Evolutionary conservation across 2,888 invertebrate species (phyloP), one percentile per base, ranked within the genome.

Genomic region (Cecidostiba fungosa): DNA sequence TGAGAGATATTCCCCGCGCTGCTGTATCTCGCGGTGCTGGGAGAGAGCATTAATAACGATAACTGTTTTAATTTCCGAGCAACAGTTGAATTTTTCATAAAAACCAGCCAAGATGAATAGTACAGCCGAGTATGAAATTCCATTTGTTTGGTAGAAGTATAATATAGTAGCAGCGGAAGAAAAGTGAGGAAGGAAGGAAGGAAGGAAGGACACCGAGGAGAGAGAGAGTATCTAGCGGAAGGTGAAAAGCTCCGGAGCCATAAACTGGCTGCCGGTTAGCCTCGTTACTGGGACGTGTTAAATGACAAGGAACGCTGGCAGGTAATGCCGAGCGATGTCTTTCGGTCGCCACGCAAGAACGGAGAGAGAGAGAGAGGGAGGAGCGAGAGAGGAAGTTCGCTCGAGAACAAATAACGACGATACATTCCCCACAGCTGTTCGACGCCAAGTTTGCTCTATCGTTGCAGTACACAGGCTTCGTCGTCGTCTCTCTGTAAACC

Each of bases 351-450:
- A 73, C 50, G 84, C 79, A 78, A 84, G 84, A 84, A 79, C 77
- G 77, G 72, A 19, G 54, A 5, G 1, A n/a, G 54, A 5, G 16
- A 19, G 50, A 14, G 47, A 16, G 14, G 14, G 47, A 47, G 14
- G 47, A 47, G 47, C 54, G 80, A 78, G 81, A 86, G 87, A 88
- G 86, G 87, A 79, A 88, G 86, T 87, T 87, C 66, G 82, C 86
- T 83, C 81, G 70, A 86, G 84, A 90, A 90, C 91, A 91, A 91
- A 90, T 90, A 91, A 91, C 89, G 88, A 88, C 90, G 89, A 91
- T 91, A 91, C 90, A 91, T 92, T 91, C 87, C 86, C 89, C 88
- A 87, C 91, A 92, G 91, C 90, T 91, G 91, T 89, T 91, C 88
- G 69, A 78, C 72, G 87, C 88, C 86, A 91, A 91, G 90, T 91